phyloP scores from a whole-genome alignment of 2,797 vertebrate genomes.

The Pangasius djambal region DNA sequence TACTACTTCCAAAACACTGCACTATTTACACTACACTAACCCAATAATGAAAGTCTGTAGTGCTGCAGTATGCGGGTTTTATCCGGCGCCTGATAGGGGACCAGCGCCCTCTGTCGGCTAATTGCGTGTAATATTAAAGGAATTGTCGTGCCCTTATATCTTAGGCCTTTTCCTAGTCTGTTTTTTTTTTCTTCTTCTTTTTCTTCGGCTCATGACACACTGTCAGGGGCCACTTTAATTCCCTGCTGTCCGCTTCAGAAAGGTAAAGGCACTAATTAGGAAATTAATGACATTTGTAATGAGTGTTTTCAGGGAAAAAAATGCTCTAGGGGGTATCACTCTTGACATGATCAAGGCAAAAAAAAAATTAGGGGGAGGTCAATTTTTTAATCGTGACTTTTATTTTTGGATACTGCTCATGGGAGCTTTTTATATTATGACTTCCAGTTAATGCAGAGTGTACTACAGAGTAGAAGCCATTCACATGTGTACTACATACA shows the following conservation, averaged over 20 bases:
- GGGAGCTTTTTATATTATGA: slow-evolving; percentile 14
- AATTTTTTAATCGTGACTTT: slow-evolving; percentile 47
- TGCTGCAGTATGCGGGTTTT: slow-evolving; percentile 56
- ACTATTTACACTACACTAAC: background rate
- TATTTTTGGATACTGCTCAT: slow-evolving; percentile 45
- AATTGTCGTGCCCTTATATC: background rate
- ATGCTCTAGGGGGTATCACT: slow-evolving; percentile 53
- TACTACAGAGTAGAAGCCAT: background rate
- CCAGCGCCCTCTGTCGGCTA: slow-evolving; percentile 79
- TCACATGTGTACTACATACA: background rate
- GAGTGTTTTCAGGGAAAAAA: slow-evolving; percentile 46
- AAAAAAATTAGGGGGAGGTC: slow-evolving; percentile 29
- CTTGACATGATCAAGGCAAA: background rate
- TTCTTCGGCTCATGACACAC: slow-evolving; percentile 33
- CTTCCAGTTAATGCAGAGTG: background rate
- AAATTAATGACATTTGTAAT: slow-evolving; percentile 58
- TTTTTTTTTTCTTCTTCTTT: background rate
- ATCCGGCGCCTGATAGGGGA: slow-evolving; percentile 63
- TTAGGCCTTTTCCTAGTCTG: background rate
- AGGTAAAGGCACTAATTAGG: slow-evolving; percentile 54
- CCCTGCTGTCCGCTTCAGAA: slow-evolving; percentile 50
- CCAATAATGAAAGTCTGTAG: slow-evolving; percentile 13
- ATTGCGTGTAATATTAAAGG: slow-evolving; percentile 9
- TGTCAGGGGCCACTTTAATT: slow-evolving; percentile 46
- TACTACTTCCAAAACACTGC: background rate